A percentile compares a stretch with the other conserved stretches of the same genome.
Evolutionary conservation across 2,797 vertebrate genomes (phyloP).

Genomic region (Masticophis lateralis): DNA sequence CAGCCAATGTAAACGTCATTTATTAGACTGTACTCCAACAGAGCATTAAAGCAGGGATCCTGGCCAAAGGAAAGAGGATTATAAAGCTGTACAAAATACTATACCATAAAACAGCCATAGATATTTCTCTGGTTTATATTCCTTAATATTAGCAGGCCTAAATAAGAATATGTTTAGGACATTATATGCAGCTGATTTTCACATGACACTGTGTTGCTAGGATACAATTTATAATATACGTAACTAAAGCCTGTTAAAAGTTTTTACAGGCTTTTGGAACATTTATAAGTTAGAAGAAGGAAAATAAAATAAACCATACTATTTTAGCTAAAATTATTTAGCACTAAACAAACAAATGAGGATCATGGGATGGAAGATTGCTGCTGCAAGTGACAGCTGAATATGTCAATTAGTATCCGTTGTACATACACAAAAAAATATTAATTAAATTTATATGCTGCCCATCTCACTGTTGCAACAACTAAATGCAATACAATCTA

Average conservation of each 20-base stretch:
- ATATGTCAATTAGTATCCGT: not conserved
- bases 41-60: conserved; percentile 87
- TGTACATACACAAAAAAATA: not conserved
- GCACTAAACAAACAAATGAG: not conserved
- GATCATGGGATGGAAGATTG: not conserved
- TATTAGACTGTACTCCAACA: conserved; percentile 83
- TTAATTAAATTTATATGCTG: not conserved
- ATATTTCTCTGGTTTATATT: not conserved
- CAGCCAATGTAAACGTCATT: conserved; percentile 87
- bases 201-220: not conserved
- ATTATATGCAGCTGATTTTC: not conserved
- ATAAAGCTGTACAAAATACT: not conserved
- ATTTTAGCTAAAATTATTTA: not conserved
- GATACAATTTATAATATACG: not conserved
- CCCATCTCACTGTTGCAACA: not conserved
- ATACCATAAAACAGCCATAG: not conserved
- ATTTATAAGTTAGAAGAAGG: not conserved
- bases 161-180: not conserved
- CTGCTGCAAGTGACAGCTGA: not conserved
- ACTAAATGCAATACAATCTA: not conserved
- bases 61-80: conserved; percentile 50
- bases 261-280: not conserved
- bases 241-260: not conserved
- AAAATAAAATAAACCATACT: not conserved
- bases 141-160: not conserved